Evolutionary conservation across 2,888 invertebrate species (phyloP), one percentile per base, ranked within the genome.

Genomic region (Pristionchus maxplancki): DNA sequence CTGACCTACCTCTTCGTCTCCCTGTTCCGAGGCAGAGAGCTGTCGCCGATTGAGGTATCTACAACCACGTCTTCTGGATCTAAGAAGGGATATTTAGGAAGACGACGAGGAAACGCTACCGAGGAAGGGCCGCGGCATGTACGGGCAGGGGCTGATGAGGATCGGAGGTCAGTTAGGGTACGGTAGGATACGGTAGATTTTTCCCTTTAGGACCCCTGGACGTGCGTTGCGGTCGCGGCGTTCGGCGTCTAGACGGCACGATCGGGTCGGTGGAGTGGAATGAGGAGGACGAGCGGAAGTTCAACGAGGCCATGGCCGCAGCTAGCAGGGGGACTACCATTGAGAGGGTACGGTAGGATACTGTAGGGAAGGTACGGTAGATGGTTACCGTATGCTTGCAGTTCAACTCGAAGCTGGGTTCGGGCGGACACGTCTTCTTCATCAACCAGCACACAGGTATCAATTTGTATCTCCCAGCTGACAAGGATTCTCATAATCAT

Each of bases 221-320:
- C 78, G 34, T 53, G 15, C 53, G 82, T 31, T 34, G 53, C 28
- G 50, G 81, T 48, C 81, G 81, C 31, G 34, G 53, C 3, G 28
- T 83, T 5, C 50, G 53, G 11, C 34, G 50, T 34, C 20, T 83
- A 20, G 82, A 83, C 44, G 82, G 53, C 0, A 83, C 82, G 20
- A 82, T 82, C 34, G 53, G 53, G 20, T 50, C 82, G 11, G 82
- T 71, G 8, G 81, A 78, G 17, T 78, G 88, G 88, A 62, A 88
- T 81, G 88, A 78, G 8, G 88, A 88, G 20, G 88, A 88, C 48
- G 88, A 88, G 44, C 34, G 88, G 31, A 78, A 40, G 17, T 88
- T 87, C 86, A 87, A 87, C 20, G 86, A 87, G 15, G 86, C 86
- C 20, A 58, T 87, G 50, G 48, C 48, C 0, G 86, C 86, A 3